Evolutionary conservation across 2,113 vertebrate species (phyloP).

Genomic region (Protomyctophum bolini): DNA sequence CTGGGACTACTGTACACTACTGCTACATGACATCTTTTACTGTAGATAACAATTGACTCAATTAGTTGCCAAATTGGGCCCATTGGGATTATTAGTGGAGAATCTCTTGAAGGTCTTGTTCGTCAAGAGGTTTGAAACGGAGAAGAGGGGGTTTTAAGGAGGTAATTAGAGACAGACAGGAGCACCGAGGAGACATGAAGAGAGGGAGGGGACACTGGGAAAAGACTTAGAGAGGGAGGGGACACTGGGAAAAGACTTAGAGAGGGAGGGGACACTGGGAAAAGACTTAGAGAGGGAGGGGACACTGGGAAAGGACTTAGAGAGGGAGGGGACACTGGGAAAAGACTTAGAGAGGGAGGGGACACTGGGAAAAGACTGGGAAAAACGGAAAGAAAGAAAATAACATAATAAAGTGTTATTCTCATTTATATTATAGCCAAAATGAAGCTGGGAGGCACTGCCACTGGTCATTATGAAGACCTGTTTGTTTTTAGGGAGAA

Average conservation of each 20-base stretch:
- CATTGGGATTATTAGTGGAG: constrained; percentile 72
- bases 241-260: no score
- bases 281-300: no score
- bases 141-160: constrained; percentile 46
- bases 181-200: not conserved
- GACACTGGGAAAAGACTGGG: not conserved
- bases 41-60: constrained; percentile 67
- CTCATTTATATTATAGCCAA: no score
- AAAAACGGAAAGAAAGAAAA: constrained; percentile 6
- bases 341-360: no score
- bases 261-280: no score
- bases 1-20: constrained; percentile 22
- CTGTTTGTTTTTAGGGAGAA: not conserved
- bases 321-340: no score
- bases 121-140: constrained; percentile 61
- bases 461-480: not conserved
- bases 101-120: constrained; percentile 69
- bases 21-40: constrained; percentile 60
- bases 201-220: constrained; percentile 1
- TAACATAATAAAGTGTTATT: no score
- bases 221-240: no score
- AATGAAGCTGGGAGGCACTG: not conserved
- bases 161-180: constrained; percentile 56
- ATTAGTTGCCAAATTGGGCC: constrained; percentile 75
- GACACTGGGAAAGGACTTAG: no score